phyloP scores from a whole-genome alignment of 2,888 invertebrate species.

The Eupithecia inturbata region DNA sequence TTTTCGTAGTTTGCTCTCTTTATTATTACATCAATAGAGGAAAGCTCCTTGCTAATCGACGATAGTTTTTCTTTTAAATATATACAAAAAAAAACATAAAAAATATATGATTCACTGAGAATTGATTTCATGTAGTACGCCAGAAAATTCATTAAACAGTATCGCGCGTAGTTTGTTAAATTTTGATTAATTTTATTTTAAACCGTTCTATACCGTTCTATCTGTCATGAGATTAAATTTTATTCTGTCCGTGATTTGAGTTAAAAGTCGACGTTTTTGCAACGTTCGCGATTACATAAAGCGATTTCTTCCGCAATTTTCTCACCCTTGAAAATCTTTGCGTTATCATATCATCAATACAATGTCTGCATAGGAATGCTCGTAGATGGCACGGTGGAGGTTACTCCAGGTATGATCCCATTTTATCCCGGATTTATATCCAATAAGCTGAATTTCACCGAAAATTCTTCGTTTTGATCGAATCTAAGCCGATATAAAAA shows the following conservation, averaged over 20 bases:
- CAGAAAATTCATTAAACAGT: background rate
- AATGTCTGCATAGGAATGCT: conserved; percentile 31
- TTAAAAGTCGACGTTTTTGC: background rate
- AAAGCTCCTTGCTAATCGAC: background rate
- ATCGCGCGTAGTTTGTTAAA: background rate
- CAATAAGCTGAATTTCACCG: conserved; percentile 69
- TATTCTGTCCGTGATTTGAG: background rate
- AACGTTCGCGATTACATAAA: conserved; percentile 13
- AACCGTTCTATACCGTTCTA: background rate
- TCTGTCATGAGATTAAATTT: background rate
- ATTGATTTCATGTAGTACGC: background rate
- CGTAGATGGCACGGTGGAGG: conserved; percentile 37
- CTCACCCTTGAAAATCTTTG: conserved; percentile 19
- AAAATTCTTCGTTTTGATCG: conserved; percentile 66
- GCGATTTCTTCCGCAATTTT: conserved; percentile 24
- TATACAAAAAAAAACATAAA: no score
- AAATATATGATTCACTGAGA: background rate
- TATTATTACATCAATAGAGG: no score
- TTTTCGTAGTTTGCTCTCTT: background rate
- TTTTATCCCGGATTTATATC: conserved; percentile 75
- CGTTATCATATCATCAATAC: conserved; percentile 29
- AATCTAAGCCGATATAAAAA: conserved; percentile 59
- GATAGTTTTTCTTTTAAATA: background rate
- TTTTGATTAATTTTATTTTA: background rate
- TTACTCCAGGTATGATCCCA: conserved; percentile 64